These are phyloP conservation scores for Craniophora ligustri DNA, from an alignment of 2,888 invertebrate species.

Conservation along the genomic window DNA sequence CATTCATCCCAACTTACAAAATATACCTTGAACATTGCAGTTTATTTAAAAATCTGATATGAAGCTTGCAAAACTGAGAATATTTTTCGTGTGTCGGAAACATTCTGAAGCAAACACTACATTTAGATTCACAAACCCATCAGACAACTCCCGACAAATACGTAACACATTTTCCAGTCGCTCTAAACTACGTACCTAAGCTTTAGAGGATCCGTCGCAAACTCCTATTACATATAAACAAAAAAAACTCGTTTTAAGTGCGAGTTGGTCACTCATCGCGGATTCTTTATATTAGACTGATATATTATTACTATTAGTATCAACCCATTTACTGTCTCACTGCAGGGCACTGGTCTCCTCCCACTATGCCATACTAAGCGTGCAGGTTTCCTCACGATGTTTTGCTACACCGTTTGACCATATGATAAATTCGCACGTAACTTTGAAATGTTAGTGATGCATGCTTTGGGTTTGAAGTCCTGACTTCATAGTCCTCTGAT, in stretches of 20 bases:
- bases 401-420: no score
- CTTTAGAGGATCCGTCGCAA: conserved; percentile 26
- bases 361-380: no score
- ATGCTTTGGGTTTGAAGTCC: no score
- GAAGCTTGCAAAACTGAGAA: not conserved
- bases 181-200: conserved; percentile 41
- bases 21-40: not conserved
- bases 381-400: no score
- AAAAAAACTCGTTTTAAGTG: not conserved
- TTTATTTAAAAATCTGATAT: not conserved
- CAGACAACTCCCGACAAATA: conserved; percentile 18
- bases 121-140: conserved; percentile 29
- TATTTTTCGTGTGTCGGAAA: not conserved
- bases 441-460: no score
- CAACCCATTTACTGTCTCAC: no score
- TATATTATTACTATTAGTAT: not conserved
- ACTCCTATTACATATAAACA: conserved; percentile 21
- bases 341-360: no score
- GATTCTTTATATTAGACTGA: not conserved
- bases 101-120: conserved; percentile 4
- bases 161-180: conserved; percentile 33
- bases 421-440: no score
- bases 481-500: no score
- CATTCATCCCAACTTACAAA: not conserved
- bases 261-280: not conserved